phyloP scores from a whole-genome alignment of 2,888 invertebrate genomes.

The Aspidapion aeneum region DNA sequence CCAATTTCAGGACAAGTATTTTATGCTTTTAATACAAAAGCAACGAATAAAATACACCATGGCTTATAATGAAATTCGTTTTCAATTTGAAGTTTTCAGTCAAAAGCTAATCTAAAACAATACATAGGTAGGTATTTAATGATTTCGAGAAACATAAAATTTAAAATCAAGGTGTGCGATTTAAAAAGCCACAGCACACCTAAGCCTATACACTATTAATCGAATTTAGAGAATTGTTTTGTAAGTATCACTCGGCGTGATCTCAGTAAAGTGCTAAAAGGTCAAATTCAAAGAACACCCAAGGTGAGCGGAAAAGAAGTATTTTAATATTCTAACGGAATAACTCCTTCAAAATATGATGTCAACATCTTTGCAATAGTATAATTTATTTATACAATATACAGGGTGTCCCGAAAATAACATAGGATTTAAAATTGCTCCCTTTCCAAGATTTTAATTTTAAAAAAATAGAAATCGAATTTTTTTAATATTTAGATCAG shows the following conservation, averaged over 20 bases:
- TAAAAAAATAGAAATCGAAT: no score
- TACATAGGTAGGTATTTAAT: neutral
- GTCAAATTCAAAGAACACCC: neutral
- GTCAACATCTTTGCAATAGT: no score
- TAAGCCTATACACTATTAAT: neutral
- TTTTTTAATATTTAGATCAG: no score
- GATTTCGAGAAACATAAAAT: neutral
- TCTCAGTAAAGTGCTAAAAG: neutral
- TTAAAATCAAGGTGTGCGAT: neutral
- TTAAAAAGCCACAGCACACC: neutral
- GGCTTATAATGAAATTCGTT: no score
- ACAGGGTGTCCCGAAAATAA: no score
- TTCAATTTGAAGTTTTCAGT: no score
- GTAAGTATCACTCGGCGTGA: neutral
- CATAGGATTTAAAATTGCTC: no score
- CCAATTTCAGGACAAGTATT: no score
- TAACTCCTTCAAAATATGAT: neutral
- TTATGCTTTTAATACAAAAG: no score
- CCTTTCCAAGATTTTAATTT: no score
- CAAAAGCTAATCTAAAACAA: neutral
- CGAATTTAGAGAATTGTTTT: neutral
- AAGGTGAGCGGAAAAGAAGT: neutral
- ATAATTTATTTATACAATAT: no score
- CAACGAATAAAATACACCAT: no score
- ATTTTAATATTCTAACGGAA: neutral